Conservation (phyloP, 2,113 vertebrate species). For the Labeo catla region DNA sequence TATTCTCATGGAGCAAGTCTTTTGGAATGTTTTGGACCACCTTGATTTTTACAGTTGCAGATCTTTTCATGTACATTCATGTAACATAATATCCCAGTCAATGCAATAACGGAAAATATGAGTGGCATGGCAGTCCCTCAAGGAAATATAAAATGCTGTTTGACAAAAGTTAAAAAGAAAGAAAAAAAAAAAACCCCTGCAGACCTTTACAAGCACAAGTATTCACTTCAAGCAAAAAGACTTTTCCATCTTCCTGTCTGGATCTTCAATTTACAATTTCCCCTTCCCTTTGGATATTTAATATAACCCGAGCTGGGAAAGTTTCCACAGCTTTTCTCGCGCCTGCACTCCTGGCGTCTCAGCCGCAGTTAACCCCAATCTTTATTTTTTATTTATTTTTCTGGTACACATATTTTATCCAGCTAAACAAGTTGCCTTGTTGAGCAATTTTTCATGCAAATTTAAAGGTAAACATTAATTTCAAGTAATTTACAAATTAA, state of each 20-base stretch:
- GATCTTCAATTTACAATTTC: constrained; percentile 74
- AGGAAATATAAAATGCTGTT: constrained; percentile 57
- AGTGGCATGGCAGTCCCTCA: constrained; percentile 44
- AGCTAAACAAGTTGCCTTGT: constrained; percentile 9
- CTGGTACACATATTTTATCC: constrained; percentile 4
- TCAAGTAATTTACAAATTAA: neutral
- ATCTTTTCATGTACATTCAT: constrained; percentile 25
- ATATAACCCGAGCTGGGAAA: constrained; percentile 66
- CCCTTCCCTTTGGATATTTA: constrained; percentile 72
- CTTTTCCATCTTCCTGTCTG: constrained; percentile 75
- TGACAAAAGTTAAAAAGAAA: constrained; percentile 57
- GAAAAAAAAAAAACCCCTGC: constrained; percentile 17
- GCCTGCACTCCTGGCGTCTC: constrained; percentile 64
- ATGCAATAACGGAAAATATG: constrained; percentile 34
- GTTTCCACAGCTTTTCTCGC: constrained; percentile 72
- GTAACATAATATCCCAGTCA: constrained; percentile 46
- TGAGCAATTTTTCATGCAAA: constrained; percentile 15
- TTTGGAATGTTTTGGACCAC: constrained; percentile 46
- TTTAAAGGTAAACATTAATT: neutral
- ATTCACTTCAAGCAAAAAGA: constrained; percentile 69
- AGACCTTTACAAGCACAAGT: constrained; percentile 62
- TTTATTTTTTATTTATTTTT: constrained; percentile 22
- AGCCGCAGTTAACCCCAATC: constrained; percentile 46
- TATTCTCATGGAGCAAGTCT: constrained; percentile 25
- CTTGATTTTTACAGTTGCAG: constrained; percentile 28